Conservation (phyloP, 1,140 invertebrate genomes). For the Goniozus legneri region DNA sequence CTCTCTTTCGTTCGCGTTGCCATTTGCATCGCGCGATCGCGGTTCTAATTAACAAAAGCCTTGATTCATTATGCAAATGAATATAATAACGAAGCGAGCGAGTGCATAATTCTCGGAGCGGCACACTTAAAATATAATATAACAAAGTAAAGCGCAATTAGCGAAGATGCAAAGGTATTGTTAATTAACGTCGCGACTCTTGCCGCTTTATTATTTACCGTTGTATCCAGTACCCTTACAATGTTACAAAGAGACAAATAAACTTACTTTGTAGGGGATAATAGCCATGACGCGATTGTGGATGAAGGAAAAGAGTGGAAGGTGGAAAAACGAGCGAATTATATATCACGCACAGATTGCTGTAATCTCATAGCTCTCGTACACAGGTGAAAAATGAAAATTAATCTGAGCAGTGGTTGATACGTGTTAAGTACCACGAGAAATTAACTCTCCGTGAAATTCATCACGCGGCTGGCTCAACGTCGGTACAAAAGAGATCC, state of each 20-base stretch:
- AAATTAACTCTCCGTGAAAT: no score
- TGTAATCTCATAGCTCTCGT: no score
- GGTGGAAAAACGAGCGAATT: no score
- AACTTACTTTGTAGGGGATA: slow-evolving; percentile 20
- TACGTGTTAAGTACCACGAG: no score
- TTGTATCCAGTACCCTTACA: slow-evolving; percentile 26
- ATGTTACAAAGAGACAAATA: slow-evolving; percentile 32
- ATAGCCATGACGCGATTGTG: slow-evolving; percentile 11
- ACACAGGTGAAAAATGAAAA: no score
- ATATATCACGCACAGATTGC: no score
- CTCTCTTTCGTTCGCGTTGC: background rate
- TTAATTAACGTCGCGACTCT: slow-evolving; percentile 32
- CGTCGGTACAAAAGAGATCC: no score
- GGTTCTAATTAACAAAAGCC: slow-evolving; percentile 39
- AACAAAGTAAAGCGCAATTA: slow-evolving; percentile 37
- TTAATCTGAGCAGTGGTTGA: no score
- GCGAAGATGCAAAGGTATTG: slow-evolving; percentile 26
- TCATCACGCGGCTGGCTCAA: no score
- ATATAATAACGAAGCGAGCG: slow-evolving; percentile 36
- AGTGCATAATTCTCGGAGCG: slow-evolving; percentile 28
- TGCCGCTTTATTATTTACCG: slow-evolving; percentile 32
- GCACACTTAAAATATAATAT: slow-evolving; percentile 32
- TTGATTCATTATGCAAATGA: slow-evolving; percentile 47
- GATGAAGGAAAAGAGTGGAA: slow-evolving; percentile 15
- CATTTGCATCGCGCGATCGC: slow-evolving; percentile 37